Conservation (phyloP, 2,888 invertebrate species). For the Flabesymbios commensalis region DNA sequence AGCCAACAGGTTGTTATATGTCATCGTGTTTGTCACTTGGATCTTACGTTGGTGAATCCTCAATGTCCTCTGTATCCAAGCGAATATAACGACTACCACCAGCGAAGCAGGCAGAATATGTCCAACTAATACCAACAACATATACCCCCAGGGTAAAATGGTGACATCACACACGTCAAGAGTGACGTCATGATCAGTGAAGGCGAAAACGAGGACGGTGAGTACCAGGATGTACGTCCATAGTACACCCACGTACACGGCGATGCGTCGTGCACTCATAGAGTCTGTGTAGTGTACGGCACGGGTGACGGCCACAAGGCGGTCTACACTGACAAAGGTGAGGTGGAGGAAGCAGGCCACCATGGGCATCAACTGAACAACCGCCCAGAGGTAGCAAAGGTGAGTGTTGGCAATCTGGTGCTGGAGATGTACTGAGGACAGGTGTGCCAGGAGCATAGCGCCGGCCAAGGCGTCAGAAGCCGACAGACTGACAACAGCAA, state of each 20-base stretch:
- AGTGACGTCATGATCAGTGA: not conserved
- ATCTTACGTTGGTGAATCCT: constrained; percentile 21
- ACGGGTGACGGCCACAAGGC: not conserved
- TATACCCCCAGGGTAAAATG: not conserved
- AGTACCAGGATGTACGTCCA: constrained; percentile 11
- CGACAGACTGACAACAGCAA: no score
- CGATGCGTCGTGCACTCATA: no score
- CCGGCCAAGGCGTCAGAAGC: no score
- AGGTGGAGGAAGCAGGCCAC: not conserved
- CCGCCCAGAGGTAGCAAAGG: constrained; percentile 5
- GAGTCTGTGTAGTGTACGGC: not conserved
- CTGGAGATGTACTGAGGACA: not conserved
- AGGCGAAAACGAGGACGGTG: constrained; percentile 1
- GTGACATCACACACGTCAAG: constrained; percentile 9
- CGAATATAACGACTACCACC: not conserved
- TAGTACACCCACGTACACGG: not conserved
- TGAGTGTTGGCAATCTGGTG: not conserved
- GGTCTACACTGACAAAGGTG: not conserved
- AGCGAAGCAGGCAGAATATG: not conserved
- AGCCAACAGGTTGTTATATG: constrained; percentile 17
- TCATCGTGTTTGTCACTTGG: constrained; percentile 26
- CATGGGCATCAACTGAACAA: not conserved
- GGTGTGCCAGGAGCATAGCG: not conserved
- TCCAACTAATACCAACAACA: not conserved
- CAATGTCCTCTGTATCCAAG: constrained; percentile 5